Evolutionary conservation across 30 jellyfish, hydroid and myxozoan genomes (phyloP), one percentile per base, ranked within the genome.

Genomic region (Hydra vulgaris): DNA sequence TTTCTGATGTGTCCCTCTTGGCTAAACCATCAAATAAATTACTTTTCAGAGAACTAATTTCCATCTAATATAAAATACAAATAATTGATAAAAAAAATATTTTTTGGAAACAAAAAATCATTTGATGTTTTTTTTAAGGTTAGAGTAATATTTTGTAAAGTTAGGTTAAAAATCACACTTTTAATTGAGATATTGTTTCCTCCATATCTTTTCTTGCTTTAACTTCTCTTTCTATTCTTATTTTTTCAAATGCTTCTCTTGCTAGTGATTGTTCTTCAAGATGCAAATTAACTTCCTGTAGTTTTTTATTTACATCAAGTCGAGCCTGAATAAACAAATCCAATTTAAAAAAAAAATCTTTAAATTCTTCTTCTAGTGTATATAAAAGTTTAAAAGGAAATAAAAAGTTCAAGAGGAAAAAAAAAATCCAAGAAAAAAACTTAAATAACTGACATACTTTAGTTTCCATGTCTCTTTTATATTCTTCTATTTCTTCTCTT

Each of bases 211-310:
- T 79, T 70, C 82, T 82, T 52, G 91, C 53, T 79, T 83, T 91
- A 21, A 94, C 61, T 74, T 91, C 97, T 22, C 84, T 74, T 68
- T 86, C 95, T 56, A 66, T 86, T 61, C 97, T 73, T n/a, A 91
- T 87, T 74, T 89, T 74, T 26, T 91, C 97, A 67, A 85, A 86
- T 15, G 95, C 88, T 81, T 91, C 97, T 66, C 97, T 73, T 79
- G 95, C 96, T 0, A 73, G 79, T 20, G 95, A 90, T 86, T 89
- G 97, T 71, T 89, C 97, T 73, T 89, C 97, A 7, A 89, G 85
- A 53, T 85, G 95, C 87, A 74, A 66, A 54, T 89, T 89, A 0
- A 89, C 95, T 21, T 89, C 97, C 71, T 82, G 97, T 18, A 89
- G 82, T 66, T 81, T 89, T 70, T 53, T 81, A 74, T 89, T 89